Conservation (phyloP, 2,113 vertebrate genomes). For the Hippocampus barbouri region DNA sequence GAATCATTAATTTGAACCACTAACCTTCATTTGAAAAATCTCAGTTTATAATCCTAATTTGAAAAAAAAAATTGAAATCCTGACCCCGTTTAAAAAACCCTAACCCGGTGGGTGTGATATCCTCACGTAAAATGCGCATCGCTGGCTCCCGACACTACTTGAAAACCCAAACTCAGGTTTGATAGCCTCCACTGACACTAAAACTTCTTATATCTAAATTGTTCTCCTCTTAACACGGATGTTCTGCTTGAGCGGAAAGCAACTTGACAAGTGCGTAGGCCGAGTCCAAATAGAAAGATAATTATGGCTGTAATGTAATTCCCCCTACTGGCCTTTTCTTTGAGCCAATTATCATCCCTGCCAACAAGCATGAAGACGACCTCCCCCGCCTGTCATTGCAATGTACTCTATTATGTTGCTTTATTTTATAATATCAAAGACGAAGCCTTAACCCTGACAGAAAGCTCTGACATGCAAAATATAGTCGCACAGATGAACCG, state of each 20-base stretch:
- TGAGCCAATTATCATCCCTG: conserved; percentile 8
- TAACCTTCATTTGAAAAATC: no score
- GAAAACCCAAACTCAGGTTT: background rate
- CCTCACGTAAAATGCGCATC: no score
- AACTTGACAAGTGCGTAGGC: background rate
- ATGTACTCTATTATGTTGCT: background rate
- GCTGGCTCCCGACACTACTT: background rate
- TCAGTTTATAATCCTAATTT: no score
- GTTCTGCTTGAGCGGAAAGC: background rate
- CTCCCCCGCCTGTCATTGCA: conserved; percentile 6
- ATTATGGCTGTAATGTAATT: background rate
- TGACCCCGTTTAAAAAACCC: no score
- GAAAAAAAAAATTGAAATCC: no score
- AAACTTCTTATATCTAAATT: background rate
- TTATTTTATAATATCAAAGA: background rate
- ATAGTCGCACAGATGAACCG: background rate
- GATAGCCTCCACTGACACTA: background rate
- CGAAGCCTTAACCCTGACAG: background rate
- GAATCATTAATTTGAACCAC: no score
- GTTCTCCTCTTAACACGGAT: background rate
- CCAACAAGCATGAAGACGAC: background rate
- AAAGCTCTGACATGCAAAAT: background rate
- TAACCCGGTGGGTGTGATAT: no score
- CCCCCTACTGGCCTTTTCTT: conserved; percentile 4
- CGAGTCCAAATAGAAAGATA: conserved; percentile 8